Base-by-base conservation (phyloP, 1,140 invertebrate species). In the Drosophila albomicans region DNA sequence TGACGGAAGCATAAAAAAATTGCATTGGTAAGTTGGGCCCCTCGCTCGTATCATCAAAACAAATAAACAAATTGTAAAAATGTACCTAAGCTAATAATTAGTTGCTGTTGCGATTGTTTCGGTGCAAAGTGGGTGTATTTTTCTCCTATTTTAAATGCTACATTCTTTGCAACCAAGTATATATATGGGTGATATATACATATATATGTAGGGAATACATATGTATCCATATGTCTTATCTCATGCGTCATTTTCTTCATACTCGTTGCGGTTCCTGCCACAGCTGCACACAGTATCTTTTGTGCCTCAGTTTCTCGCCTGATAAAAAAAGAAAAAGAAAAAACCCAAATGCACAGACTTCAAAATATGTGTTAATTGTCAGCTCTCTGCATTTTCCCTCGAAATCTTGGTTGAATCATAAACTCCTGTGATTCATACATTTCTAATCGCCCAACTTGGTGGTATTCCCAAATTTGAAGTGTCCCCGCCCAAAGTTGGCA, bases 1-100 rank as follows among this genome's bases (percentile, higher is more conserved):
- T 54, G 57, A 74, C 66, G 72, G 66, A 70, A 75, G 52, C 66
- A 28, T 63, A 75, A 74, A 70, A 75, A 74, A 70, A 75, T 75
- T 75, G 65, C 72, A 69, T 75, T 70, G 72, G 72, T 75, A 75
- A 75, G 72, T 57, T 61, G 41, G 51, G 66, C 59, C 49, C 57
- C 66, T 61, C 35, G 20, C 20, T 25, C 20, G 20, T 38, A 38
- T 8, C 35, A 62, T 62, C 66, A 74, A 58, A 68, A 68, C 70
- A 68, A 74, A 64, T 64, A 52, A 63, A 54, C 57, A 41, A 69
- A 35, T 54, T 54, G n/a, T 35, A 8, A 54, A 32, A 54, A 38
- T 54, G 30, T 35, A 15, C 28, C 20, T 43, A 43, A 25, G 5
- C 51, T 8, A 70, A 32, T 63, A 70, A 63, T 58, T 48, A 15